Evolutionary conservation across 2,113 vertebrate genomes (phyloP), one percentile per base, ranked within the genome.

Genomic region (Burhinus oedicnemus): DNA sequence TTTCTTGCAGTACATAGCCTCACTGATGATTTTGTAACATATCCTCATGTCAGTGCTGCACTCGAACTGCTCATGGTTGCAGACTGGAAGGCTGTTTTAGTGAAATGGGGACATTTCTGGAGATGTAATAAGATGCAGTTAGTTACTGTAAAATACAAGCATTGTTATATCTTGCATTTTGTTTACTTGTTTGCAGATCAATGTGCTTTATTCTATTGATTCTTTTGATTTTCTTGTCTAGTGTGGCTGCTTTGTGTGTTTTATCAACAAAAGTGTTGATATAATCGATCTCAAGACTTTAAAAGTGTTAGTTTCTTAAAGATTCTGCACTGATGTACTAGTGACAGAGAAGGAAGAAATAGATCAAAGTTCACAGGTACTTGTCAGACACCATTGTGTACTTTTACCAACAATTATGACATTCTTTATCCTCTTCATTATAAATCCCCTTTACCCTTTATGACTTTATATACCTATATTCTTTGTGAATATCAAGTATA

Each of bases 31-130:
- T 75, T 40, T 65, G 15, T 85, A 60, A 57, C 12, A 1, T 22
- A 44, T 27, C 20, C 15, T 85, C 36, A 20, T 12, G 9, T n/a
- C 23, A 52, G 27, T 58, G 8, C n/a, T 66, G 32, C 32, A 7
- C 12, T 85, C 0, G 0, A 75, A 19, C 29, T 62, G 65, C 34
- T 89, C 1, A 0, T 74, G 32, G 19, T 51, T 62, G 26, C 27
- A 62, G 62, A 36, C 47, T 76, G 23, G 23, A 62, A 64, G 20
- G 22, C 54, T 58, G 34, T 29, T 22, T 55, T 65, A 42, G 44
- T 49, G 49, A 74, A 65, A 61, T 38, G 6, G 20, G 32, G 38
- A 15, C 0, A 0, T 65, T 91, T 70, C 36, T 82, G 12, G 27
- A 79, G 81, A 34, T 51, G 18, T 54, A 40, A 15, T 54, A 55